Evolutionary conservation across 2,797 vertebrate species (phyloP).

Genomic region (Ctenochaetus hawaiiensis): DNA sequence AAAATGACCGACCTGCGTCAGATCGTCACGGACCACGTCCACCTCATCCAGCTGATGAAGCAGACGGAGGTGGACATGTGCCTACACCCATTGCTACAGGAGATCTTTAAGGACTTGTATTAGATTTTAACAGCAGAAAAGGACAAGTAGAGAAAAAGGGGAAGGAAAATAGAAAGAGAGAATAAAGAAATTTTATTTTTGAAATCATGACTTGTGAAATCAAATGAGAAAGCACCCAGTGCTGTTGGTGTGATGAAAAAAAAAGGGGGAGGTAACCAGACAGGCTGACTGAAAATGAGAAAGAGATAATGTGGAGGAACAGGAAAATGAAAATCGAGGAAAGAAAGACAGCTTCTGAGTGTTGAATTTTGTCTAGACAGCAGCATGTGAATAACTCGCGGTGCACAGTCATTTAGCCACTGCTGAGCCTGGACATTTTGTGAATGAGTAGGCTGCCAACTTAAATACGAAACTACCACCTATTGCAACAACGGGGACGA

Average conservation of each 20-base stretch:
- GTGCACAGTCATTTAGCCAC: conserved; percentile 59
- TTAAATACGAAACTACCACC: conserved; percentile 56
- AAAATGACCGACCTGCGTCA: conserved; percentile 99
- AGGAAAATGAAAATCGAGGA: conserved; percentile 52
- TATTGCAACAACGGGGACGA: conserved; percentile 30
- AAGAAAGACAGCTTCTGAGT: conserved; percentile 48
- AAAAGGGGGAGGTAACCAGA: conserved; percentile 37
- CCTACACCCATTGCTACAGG: conserved; percentile 96
- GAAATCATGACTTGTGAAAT: conserved; percentile 46
- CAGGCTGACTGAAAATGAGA: conserved; percentile 58
- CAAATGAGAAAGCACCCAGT: conserved; percentile 36
- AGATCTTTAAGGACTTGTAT: conserved; percentile 98
- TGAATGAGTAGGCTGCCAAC: conserved; percentile 51
- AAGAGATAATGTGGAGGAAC: conserved; percentile 39
- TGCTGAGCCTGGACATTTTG: conserved; percentile 60
- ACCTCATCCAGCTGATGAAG: conserved; percentile 94
- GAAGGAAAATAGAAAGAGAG: neutral
- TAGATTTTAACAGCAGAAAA: conserved; percentile 65
- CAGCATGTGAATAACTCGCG: conserved; percentile 53
- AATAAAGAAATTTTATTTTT: conserved; percentile 36
- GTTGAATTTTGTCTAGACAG: conserved; percentile 62
- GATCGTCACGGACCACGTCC: conserved; percentile 97
- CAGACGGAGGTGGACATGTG: conserved; percentile 96
- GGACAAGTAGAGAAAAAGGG: conserved; percentile 6
- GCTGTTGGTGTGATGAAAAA: conserved; percentile 17